Base-by-base conservation (phyloP, 2,888 invertebrate species). In the Spatulosminthurus flaviceps region DNA sequence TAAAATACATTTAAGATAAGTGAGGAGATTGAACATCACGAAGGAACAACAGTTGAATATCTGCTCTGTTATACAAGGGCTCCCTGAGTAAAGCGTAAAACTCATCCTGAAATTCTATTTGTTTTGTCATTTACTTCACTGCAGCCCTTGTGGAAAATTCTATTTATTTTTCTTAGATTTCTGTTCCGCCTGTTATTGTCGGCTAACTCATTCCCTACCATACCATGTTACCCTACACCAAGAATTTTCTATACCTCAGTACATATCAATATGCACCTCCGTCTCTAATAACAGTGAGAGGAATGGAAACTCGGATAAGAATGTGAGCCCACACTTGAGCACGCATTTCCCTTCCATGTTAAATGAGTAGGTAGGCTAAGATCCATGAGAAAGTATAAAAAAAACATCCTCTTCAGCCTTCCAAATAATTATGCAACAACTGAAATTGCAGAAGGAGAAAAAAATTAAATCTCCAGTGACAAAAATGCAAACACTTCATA, bases 401-500 rank as follows among this genome's bases (percentile, higher is more conserved):
- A 34, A 29, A 74, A 34, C 22, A 29, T 74, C n/a, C 51, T 51
- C 16, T 16, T 11, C n/a, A 9, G 19, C n/a, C 16, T 51, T 19
- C 51, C 16, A 51, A n/a, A n/a, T n/a, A n/a, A n/a, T n/a, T n/a
- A 51, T 51, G 19, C n/a, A 51, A 51, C 19, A 51, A 19, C 5
- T 16, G 16, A 16, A n/a, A 51, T 34, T 41, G 24, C 51, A 26
- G 51, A 11, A 73, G n/a, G 29, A 61, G 22, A 29, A 74, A 28
- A 74, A 61, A 61, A 61, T 74, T 74, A 21, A 61, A 61, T 28
- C 61, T 74, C 29, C 28, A 74, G 22, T 74, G 74, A 74, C 74
- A 64, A 74, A n/a, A n/a, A 72, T 61, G 61, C 74, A 74, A 74
- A 29, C 74, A 74, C 61, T 74, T 74, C 29, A 60, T 42, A 51